phyloP scores from a whole-genome alignment of 1,140 invertebrate genomes.

The Sycobia sp. region DNA sequence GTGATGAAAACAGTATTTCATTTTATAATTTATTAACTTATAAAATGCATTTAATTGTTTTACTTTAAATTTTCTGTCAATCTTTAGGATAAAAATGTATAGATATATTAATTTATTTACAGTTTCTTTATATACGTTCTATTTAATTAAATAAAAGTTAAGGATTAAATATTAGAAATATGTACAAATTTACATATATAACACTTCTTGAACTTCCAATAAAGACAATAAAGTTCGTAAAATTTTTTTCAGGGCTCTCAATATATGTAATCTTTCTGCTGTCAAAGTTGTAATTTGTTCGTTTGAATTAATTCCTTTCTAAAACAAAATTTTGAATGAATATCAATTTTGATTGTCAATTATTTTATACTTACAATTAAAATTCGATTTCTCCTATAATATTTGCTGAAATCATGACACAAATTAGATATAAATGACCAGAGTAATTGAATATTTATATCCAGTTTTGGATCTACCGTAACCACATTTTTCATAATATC shows the following conservation, averaged over 20 bases:
- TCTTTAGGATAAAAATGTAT: too few relatives aligned
- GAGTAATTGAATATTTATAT: constrained; percentile 67
- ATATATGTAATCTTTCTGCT: constrained; percentile 70
- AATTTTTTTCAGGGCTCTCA: constrained; percentile 68
- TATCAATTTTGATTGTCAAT: too few relatives aligned
- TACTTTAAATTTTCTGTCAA: too few relatives aligned
- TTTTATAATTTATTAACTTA: too few relatives aligned
- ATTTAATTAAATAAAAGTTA: too few relatives aligned
- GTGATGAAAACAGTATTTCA: too few relatives aligned
- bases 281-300: constrained; percentile 68
- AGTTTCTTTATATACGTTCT: too few relatives aligned
- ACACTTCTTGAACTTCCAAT: constrained; percentile 68
- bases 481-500: constrained; percentile 52
- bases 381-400: constrained; percentile 72
- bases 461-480: constrained; percentile 54
- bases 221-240: constrained; percentile 67
- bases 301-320: constrained; percentile 62
- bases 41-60: too few relatives aligned
- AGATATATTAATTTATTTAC: too few relatives aligned
- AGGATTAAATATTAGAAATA: background rate
- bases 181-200: constrained; percentile 63
- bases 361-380: constrained; percentile 67
- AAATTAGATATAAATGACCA: constrained; percentile 67
- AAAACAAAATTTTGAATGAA: constrained; percentile 38
- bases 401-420: constrained; percentile 71